phyloP scores from a whole-genome alignment of 2,888 invertebrate species.

The Anthophora plumipes region DNA sequence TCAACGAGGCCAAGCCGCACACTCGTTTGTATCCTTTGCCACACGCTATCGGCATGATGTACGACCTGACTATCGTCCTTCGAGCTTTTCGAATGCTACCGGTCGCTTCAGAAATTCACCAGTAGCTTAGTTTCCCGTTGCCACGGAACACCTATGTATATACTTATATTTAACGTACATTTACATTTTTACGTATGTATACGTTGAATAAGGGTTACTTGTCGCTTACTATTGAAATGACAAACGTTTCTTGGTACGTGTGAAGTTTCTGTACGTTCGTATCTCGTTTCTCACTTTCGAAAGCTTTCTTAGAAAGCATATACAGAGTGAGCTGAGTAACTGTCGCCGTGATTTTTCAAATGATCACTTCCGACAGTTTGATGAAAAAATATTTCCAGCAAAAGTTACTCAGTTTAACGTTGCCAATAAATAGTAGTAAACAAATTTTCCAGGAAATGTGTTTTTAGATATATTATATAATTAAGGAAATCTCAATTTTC shows the following conservation, averaged over 20 bases:
- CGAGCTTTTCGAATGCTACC: conserved; percentile 46
- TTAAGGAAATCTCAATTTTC: too few relatives aligned
- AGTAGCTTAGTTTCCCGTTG: conserved; percentile 42
- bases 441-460: too few relatives aligned
- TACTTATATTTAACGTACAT: conserved; percentile 35
- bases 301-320: background rate
- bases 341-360: too few relatives aligned
- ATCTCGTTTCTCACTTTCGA: too few relatives aligned
- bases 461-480: too few relatives aligned
- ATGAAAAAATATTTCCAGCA: too few relatives aligned
- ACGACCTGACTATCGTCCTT: conserved; percentile 62
- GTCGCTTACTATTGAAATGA: background rate
- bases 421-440: too few relatives aligned
- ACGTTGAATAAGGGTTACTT: conserved; percentile 6
- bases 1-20: conserved; percentile 34
- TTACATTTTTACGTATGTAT: conserved; percentile 39
- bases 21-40: conserved; percentile 46
- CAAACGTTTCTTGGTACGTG: background rate
- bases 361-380: too few relatives aligned
- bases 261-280: background rate
- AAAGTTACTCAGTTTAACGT: too few relatives aligned
- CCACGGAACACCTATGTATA: conserved; percentile 1
- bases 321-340: too few relatives aligned
- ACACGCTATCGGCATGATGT: conserved; percentile 62
- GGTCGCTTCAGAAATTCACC: conserved; percentile 56